Percentiles rank a stretch among this genome's conserved stretches.
Conservation (phyloP, 2,888 invertebrate genomes). For the Nemurella pictetii region DNA sequence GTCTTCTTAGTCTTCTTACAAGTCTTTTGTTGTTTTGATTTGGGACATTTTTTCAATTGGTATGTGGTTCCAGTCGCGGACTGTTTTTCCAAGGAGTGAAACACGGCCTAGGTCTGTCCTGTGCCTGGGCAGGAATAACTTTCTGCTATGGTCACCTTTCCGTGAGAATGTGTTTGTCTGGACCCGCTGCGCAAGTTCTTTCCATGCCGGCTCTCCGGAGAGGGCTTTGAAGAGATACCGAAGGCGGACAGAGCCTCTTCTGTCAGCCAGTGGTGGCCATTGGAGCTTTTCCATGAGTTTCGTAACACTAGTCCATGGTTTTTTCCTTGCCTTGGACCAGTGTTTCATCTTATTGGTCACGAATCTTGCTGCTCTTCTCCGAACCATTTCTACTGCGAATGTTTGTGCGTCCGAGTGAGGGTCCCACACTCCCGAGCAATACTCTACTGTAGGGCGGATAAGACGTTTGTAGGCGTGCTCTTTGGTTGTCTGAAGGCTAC, state of each 20-base stretch:
- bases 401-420: not conserved
- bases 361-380: not conserved
- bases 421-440: not conserved
- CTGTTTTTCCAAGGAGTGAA: not conserved
- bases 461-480: not conserved
- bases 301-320: not conserved
- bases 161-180: not conserved
- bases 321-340: not conserved
- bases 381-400: not conserved
- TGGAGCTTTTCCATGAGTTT: not conserved
- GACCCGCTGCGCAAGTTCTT: not conserved
- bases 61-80: not conserved
- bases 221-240: not conserved
- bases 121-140: not conserved
- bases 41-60: not conserved
- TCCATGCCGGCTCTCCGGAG: not conserved
- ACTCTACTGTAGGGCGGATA: not conserved
- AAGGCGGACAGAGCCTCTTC: not conserved
- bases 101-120: not conserved
- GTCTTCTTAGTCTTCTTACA: no score
- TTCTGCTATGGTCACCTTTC: not conserved
- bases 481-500: not conserved
- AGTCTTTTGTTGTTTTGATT: no score
- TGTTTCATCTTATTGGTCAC: not conserved
- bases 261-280: not conserved